Conservation (phyloP, 1,140 invertebrate genomes). For the Ceratina australensis region DNA sequence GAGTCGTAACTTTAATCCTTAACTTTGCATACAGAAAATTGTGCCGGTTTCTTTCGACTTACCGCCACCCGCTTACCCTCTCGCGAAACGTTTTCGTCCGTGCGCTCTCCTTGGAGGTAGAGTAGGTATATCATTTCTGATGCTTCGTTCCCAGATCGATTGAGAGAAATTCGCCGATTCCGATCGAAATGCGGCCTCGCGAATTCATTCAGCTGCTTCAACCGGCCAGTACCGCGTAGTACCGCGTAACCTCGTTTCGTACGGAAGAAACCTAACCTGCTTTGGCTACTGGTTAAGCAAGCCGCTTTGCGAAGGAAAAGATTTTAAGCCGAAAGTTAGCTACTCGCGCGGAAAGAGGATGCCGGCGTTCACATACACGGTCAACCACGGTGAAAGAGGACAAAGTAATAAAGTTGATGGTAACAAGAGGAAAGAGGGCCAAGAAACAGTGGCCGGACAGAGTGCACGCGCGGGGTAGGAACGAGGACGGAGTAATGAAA, state of each 20-base stretch:
- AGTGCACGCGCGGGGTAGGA: conserved; percentile 47
- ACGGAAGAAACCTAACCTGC: not conserved
- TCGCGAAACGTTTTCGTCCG: not conserved
- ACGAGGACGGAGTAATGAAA: conserved; percentile 70
- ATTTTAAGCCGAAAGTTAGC: conserved; percentile 60
- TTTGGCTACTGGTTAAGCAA: not conserved
- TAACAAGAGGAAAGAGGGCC: conserved; percentile 16
- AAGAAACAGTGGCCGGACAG: not conserved
- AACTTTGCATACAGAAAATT: conserved; percentile 29
- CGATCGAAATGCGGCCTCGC: not conserved
- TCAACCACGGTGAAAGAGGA: conserved; percentile 60
- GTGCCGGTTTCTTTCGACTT: not conserved
- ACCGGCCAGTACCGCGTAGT: not conserved
- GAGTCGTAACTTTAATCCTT: conserved; percentile 52
- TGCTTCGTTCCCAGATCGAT: not conserved
- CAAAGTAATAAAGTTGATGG: conserved; percentile 74
- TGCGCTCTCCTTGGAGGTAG: rapidly evolving
- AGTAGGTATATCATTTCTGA: too few species aligned
- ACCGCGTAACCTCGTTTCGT: not conserved
- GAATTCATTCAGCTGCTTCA: not conserved
- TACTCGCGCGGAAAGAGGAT: not conserved
- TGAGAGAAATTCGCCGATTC: not conserved
- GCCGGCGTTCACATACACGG: conserved; percentile 9
- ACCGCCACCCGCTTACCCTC: not conserved
- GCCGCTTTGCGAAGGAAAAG: conserved; percentile 38